These are phyloP conservation scores for Sterrhoptilus dennistouni DNA, from an alignment of 2,113 vertebrate genomes.

Conservation along the genomic window DNA sequence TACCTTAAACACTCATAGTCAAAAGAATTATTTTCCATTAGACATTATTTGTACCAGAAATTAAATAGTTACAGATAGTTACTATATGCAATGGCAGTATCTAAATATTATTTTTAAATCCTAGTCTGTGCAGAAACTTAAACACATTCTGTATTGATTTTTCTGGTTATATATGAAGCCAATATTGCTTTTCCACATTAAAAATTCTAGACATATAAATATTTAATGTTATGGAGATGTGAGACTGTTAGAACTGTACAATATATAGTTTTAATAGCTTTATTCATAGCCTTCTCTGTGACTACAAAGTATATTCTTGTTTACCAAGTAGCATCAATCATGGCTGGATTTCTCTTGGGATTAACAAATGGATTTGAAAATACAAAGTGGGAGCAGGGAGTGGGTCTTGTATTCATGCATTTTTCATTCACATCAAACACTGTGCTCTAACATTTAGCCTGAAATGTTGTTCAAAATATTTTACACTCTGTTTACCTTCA, in stretches of 20 bases:
- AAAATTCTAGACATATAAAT: conserved; percentile 35
- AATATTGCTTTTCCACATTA: not conserved
- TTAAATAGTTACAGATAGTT: not conserved
- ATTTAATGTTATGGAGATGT: conserved; percentile 22
- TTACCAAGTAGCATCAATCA: not conserved
- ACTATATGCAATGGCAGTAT: not conserved
- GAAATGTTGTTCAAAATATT: conserved; percentile 1
- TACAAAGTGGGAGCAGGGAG: not conserved
- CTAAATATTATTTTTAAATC: not conserved
- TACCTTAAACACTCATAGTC: not conserved
- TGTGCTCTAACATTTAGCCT: not conserved
- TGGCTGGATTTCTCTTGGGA: not conserved
- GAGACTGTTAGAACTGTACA: not conserved
- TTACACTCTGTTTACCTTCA: not conserved
- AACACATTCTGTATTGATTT: not conserved
- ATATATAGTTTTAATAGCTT: conserved; percentile 16
- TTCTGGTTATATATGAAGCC: not conserved
- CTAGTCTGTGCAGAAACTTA: not conserved
- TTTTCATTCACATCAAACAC: not conserved
- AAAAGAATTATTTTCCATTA: not conserved
- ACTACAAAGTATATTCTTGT: not conserved
- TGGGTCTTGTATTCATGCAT: not conserved
- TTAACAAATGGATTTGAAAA: conserved; percentile 27
- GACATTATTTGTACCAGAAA: not conserved
- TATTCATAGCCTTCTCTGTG: not conserved